Evolutionary conservation across 2,113 vertebrate genomes (phyloP).

Genomic region (Notarius lentiginosus): DNA sequence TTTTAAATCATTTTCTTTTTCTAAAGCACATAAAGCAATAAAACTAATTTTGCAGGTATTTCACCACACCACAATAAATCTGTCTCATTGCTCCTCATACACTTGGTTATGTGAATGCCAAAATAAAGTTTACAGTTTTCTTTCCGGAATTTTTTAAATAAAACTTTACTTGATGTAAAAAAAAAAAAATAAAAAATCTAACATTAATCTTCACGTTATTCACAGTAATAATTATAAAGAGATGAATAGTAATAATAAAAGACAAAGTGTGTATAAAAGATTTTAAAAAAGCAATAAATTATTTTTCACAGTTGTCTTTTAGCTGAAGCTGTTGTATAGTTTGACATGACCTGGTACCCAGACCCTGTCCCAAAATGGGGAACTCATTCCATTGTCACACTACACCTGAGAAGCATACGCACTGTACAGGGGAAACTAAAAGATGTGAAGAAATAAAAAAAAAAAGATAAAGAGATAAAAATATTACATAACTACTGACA

Average conservation of each 20-base stretch:
- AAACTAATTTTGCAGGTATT: slow-evolving; percentile 85
- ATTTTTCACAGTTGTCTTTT: slow-evolving; percentile 98
- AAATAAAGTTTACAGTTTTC: slow-evolving; percentile 98
- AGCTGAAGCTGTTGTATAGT: slow-evolving; percentile 95
- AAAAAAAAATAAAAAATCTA: slow-evolving; percentile 59
- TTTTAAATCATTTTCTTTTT: slow-evolving; percentile 62
- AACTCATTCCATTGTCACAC: slow-evolving; percentile 58
- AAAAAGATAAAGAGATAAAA: neutral
- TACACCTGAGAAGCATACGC: slow-evolving; percentile 18
- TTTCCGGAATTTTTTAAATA: slow-evolving; percentile 88
- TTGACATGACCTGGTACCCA: slow-evolving; percentile 89
- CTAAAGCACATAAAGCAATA: slow-evolving; percentile 96
- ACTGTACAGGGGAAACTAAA: slow-evolving; percentile 10
- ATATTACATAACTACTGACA: slow-evolving; percentile 6
- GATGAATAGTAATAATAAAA: slow-evolving; percentile 69
- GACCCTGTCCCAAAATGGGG: slow-evolving; percentile 74
- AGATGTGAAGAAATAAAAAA: neutral
- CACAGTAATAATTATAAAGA: slow-evolving; percentile 69
- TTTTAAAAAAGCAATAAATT: slow-evolving; percentile 98
- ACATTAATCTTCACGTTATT: slow-evolving; percentile 76
- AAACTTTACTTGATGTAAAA: slow-evolving; percentile 54
- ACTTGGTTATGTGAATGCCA: slow-evolving; percentile 95
- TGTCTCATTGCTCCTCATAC: slow-evolving; percentile 83
- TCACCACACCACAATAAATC: slow-evolving; percentile 77
- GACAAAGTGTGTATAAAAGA: slow-evolving; percentile 66